Conservation (phyloP, 1,140 invertebrate species). For the Lutraria rhynchaena region DNA sequence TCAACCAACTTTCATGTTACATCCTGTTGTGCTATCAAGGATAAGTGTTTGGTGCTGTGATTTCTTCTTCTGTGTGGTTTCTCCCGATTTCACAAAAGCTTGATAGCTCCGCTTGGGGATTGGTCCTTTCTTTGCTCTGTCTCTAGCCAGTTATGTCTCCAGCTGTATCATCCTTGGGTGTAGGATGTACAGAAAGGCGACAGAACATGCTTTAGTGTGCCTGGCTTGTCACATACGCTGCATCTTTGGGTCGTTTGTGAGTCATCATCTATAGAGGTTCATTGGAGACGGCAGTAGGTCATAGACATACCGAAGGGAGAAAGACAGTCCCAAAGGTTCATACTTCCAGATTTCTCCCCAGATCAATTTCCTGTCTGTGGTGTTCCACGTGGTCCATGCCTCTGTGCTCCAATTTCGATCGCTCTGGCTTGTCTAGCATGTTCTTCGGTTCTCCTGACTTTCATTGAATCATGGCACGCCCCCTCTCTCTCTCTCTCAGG, state of each 20-base stretch:
- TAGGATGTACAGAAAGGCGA: slow-evolving; percentile 10
- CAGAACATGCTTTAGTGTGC: no score
- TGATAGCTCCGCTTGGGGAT: neutral
- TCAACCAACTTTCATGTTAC: no score
- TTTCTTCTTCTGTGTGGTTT: neutral
- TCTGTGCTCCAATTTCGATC: slow-evolving; percentile 39
- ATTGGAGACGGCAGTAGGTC: slow-evolving; percentile 20
- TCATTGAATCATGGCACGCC: slow-evolving; percentile 30
- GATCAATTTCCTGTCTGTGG: slow-evolving; percentile 27
- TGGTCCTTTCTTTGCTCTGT: slow-evolving; percentile 18
- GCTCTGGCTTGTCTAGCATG: slow-evolving; percentile 33
- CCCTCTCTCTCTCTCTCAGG: slow-evolving; percentile 47
- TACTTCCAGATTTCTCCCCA: slow-evolving; percentile 52
- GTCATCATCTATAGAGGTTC: slow-evolving; percentile 14
- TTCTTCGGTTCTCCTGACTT: slow-evolving; percentile 18
- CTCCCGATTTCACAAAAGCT: slow-evolving; percentile 1
- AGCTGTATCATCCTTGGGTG: slow-evolving; percentile 22
- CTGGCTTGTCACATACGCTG: no score
- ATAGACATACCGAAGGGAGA: slow-evolving; percentile 29
- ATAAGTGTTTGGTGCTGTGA: neutral
- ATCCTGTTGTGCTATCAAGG: no score
- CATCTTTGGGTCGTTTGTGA: neutral
- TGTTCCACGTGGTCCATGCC: slow-evolving; percentile 40
- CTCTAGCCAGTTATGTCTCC: no score
- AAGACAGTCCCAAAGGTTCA: slow-evolving; percentile 30